Percentiles rank a stretch among this genome's conserved stretches.
phyloP scores from a whole-genome alignment of 2,888 invertebrate genomes.

The Hedya salicella region DNA sequence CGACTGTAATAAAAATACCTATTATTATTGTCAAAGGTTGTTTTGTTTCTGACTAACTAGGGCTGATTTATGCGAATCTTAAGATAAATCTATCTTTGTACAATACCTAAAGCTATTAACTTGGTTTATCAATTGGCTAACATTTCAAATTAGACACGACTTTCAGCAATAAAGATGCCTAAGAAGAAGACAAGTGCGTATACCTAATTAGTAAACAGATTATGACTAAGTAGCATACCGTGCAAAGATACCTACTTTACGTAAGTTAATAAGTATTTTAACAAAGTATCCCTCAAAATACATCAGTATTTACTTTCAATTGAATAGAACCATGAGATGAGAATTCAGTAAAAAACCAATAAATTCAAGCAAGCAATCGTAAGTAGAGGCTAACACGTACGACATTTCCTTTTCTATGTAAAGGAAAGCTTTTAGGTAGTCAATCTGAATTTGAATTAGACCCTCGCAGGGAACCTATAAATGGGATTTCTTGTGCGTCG shows the following conservation, averaged over 20 bases:
- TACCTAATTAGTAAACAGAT: no score
- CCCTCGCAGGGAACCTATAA: conserved; percentile 61
- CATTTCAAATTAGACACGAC: no score
- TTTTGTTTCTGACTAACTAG: conserved; percentile 11
- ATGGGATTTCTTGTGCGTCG: conserved; percentile 65
- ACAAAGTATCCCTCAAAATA: not conserved
- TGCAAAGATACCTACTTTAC: no score
- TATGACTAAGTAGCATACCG: no score
- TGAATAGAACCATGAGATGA: not conserved
- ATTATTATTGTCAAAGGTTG: not conserved
- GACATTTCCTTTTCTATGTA: conserved; percentile 52
- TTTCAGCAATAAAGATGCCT: no score
- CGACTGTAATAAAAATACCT: conserved; percentile 15
- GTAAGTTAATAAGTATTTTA: no score
- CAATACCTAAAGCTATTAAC: no score
- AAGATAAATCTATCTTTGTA: not conserved
- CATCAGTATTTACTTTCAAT: not conserved
- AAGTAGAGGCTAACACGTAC: conserved; percentile 44
- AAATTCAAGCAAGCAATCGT: conserved; percentile 33
- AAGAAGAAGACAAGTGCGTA: no score
- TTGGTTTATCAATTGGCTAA: no score
- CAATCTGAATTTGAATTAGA: conserved; percentile 68
- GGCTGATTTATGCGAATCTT: conserved; percentile 1
- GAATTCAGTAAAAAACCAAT: conserved; percentile 28
- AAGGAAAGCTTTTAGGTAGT: conserved; percentile 59